Evolutionary conservation across 2,113 vertebrate species (phyloP), one percentile per base, ranked within the genome.

Genomic region (Pagrus major): DNA sequence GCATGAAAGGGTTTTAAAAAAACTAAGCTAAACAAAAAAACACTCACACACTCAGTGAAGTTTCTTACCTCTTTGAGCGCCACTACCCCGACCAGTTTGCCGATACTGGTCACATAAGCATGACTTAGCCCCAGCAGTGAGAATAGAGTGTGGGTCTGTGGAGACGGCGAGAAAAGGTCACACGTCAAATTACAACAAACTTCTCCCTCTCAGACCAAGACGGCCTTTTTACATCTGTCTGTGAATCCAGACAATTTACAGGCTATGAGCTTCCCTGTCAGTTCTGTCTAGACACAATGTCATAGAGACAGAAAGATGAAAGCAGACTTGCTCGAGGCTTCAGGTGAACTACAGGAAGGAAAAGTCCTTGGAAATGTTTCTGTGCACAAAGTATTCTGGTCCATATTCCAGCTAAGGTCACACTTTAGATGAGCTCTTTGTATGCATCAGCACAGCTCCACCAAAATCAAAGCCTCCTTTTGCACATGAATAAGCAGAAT

Each of bases 41-140:
- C 23, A 56, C 9, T 33, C 9, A 0, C 18, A 31, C 3, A 14
- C 1, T 4, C 6, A 6, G 27, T 55, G 2, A 23, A 0, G 10
- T 54, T 25, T 55, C 89, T 86, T 93, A 98, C 98, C 97, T 99
- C 98, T 85, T 97, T 96, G 71, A 99, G 87, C 0, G 97, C 97
- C 88, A 99, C 76, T 52, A 99, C 98, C 0, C 98, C 98, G 66
- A 94, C 96, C 80, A 99, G 96, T 84, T 97, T 98, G 23, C 97
- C 97, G 85, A 97, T 97, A 49, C 96, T 97, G 90, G 98, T 99
- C 77, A 99, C 94, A 0, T 98, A 99, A 39, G 97, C 97, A 9
- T 97, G 96, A 51, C 95, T 97, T 20, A 99, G 96, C 47, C 97
- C 97, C 47, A 99, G 94, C 15, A 99, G 93, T 0, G 97, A 99